Percentiles rank a stretch among this genome's conserved stretches.
Evolutionary conservation across 2,113 vertebrate genomes (phyloP).

Genomic region (Electrona antarctica): DNA sequence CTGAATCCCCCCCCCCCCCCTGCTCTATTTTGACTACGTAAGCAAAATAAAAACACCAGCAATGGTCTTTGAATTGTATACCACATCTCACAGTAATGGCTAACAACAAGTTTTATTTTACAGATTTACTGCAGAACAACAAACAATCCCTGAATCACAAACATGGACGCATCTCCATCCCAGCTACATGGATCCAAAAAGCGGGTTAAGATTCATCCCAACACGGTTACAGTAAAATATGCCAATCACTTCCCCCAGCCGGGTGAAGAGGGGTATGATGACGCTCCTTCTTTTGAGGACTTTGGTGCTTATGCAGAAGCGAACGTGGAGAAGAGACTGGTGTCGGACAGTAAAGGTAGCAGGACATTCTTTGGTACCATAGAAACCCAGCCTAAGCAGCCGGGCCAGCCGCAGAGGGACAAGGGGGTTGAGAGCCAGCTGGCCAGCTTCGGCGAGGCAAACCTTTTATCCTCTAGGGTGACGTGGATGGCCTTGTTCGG

Average conservation of each 20-base stretch:
- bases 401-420: constrained; percentile 69
- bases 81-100: constrained; percentile 3
- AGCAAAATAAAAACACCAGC: not conserved
- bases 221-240: constrained; percentile 94
- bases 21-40: constrained; percentile 7
- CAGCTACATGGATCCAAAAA: constrained; percentile 89
- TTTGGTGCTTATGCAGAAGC: constrained; percentile 86
- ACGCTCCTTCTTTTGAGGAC: constrained; percentile 87
- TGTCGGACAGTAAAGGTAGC: constrained; percentile 82
- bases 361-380: constrained; percentile 90
- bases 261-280: constrained; percentile 90
- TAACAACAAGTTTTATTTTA: constrained; percentile 27
- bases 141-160: constrained; percentile 5
- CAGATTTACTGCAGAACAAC: constrained; percentile 51
- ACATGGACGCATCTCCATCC: constrained; percentile 87
- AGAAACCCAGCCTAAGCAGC: constrained; percentile 78
- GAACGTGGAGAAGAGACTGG: constrained; percentile 85
- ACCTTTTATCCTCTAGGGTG: constrained; percentile 86
- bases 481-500: constrained; percentile 94
- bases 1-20: not conserved
- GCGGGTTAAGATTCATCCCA: constrained; percentile 95
- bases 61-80: not conserved
- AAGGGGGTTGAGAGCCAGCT: constrained; percentile 80
- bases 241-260: constrained; percentile 94
- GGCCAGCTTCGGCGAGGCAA: constrained; percentile 86